phyloP scores from a whole-genome alignment of 2,113 vertebrate genomes.

The Tylochromis polylepis region DNA sequence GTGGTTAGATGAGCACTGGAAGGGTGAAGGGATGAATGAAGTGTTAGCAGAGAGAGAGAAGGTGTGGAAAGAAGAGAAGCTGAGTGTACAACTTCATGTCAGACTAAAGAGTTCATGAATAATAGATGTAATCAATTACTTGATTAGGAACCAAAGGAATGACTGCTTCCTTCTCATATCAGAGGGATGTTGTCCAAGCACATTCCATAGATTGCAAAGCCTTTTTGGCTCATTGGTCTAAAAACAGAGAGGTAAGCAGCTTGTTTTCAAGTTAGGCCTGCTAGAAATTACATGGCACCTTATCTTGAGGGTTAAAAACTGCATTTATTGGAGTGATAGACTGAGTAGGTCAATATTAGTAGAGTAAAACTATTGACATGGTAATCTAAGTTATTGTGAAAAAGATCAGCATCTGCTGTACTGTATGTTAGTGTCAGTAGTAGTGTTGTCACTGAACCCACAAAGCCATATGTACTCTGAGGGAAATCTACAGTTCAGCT shows the following conservation, averaged over 20 bases:
- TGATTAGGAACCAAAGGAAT: constrained; percentile 68
- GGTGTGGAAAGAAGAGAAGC: constrained; percentile 49
- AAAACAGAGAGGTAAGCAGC: constrained; percentile 50
- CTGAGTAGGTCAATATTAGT: not conserved
- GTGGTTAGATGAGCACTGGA: constrained; percentile 57
- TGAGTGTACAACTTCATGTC: constrained; percentile 69
- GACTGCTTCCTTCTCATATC: constrained; percentile 65
- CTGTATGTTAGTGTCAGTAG: not conserved
- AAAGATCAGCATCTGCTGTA: not conserved
- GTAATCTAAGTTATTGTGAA: not conserved
- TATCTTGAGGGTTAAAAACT: constrained; percentile 10
- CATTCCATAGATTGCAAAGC: constrained; percentile 42
- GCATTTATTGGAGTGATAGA: not conserved
- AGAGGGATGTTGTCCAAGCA: constrained; percentile 48
- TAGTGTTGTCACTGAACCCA: not conserved
- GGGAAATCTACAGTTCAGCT: constrained; percentile 5
- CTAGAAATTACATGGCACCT: not conserved
- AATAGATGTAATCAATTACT: constrained; percentile 74
- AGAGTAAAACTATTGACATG: not conserved
- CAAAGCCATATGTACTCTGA: not conserved
- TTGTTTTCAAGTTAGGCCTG: not conserved
- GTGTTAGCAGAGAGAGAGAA: constrained; percentile 48
- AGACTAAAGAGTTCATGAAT: constrained; percentile 67
- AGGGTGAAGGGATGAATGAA: constrained; percentile 50
- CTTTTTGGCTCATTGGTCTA: constrained; percentile 49